Conservation (phyloP, 2,888 invertebrate species). For the Pyrochroa serraticornis region DNA sequence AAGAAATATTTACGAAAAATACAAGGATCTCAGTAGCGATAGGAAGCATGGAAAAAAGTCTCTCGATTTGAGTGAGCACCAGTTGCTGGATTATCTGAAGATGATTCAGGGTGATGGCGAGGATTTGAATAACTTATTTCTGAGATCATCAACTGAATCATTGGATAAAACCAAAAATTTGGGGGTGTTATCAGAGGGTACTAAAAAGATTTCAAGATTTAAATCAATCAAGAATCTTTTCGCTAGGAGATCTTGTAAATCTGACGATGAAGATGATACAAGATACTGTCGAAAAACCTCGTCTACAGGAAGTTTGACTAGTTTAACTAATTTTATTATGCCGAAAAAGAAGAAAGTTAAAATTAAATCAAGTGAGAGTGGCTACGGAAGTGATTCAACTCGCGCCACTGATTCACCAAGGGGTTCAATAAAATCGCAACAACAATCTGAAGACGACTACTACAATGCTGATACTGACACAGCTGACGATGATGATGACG, state of each 20-base stretch:
- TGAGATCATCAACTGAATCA: background rate
- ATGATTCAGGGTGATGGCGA: slow-evolving; percentile 51
- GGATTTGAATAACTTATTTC: slow-evolving; percentile 25
- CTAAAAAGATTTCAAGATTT: slow-evolving; percentile 40
- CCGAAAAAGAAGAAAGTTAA: slow-evolving; percentile 47
- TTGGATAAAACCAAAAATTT: background rate
- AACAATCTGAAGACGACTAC: slow-evolving; percentile 15
- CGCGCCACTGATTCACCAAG: slow-evolving; percentile 61
- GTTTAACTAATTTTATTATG: slow-evolving; percentile 49
- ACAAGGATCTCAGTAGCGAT: slow-evolving; percentile 35
- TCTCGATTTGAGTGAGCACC: slow-evolving; percentile 51
- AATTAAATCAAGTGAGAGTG: slow-evolving; percentile 62
- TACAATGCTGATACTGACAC: slow-evolving; percentile 46
- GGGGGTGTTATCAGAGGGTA: too few relatives aligned
- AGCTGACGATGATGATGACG: slow-evolving; percentile 44
- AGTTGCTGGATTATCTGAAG: slow-evolving; percentile 52
- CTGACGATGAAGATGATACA: slow-evolving; percentile 49
- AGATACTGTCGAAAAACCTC: slow-evolving; percentile 42
- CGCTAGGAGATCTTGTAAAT: slow-evolving; percentile 46
- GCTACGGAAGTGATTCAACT: slow-evolving; percentile 66
- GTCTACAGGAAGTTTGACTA: slow-evolving; percentile 51
- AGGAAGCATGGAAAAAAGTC: slow-evolving; percentile 27
- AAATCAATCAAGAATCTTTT: slow-evolving; percentile 47
- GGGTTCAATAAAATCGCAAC: slow-evolving; percentile 52
- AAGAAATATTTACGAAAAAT: slow-evolving; percentile 47